These are phyloP conservation scores for Myiotriccus ornatus DNA, from an alignment of 2,797 vertebrate species.

Conservation along the genomic window DNA sequence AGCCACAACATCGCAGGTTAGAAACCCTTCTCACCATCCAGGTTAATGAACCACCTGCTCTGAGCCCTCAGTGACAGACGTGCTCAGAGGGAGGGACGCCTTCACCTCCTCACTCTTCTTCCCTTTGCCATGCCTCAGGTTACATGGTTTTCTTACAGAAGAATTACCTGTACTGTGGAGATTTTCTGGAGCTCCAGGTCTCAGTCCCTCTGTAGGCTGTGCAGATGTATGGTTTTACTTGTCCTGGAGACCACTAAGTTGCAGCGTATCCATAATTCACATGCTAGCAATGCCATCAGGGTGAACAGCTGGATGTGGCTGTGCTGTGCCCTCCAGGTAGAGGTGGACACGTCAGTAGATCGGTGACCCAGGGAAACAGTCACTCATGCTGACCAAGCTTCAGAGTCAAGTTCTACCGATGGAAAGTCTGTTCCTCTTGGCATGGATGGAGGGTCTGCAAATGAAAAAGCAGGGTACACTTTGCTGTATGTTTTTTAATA, in stretches of 20 bases:
- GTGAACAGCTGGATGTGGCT: fast-evolving
- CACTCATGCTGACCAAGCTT: fast-evolving
- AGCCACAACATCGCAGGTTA: not conserved
- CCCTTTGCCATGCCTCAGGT: not conserved
- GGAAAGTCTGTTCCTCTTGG: not conserved
- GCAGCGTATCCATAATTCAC: not conserved
- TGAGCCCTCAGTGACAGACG: not conserved
- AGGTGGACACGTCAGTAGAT: not conserved
- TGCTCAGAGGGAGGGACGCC: not conserved
- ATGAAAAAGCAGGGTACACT: not conserved
- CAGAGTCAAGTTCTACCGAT: fast-evolving
- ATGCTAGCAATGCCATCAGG: not conserved
- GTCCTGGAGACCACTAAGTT: not conserved
- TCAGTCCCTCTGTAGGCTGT: not conserved
- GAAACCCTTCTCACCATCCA: not conserved
- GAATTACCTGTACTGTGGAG: not conserved
- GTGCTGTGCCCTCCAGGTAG: not conserved
- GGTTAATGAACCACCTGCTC: not conserved
- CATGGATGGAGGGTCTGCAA: not conserved
- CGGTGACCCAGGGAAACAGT: not conserved
- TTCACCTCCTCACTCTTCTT: not conserved
- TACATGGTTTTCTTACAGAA: not conserved
- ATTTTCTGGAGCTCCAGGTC: not conserved
- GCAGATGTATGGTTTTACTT: not conserved
- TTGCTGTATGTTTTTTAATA: not conserved